Conservation (phyloP, 2,797 vertebrate species). For the Picus viridis region DNA sequence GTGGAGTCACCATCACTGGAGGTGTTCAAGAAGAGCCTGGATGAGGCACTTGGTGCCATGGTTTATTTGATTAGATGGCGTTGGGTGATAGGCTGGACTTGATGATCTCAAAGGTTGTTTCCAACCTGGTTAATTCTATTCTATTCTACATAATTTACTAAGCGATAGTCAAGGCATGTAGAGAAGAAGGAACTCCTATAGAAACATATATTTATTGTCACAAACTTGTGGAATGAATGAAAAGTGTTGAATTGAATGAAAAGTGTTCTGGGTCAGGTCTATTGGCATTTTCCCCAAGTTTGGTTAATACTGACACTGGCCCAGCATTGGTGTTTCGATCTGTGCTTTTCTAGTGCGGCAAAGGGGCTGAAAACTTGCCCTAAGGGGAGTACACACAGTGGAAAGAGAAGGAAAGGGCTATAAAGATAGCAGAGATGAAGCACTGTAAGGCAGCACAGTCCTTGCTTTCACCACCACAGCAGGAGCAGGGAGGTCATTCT, state of each 20-base stretch:
- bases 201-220: not conserved
- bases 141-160: not conserved
- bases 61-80: too few species aligned
- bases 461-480: not conserved
- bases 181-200: not conserved
- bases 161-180: not conserved
- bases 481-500: too few species aligned
- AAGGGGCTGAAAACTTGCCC: not conserved
- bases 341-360: not conserved
- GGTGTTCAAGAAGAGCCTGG: too few species aligned
- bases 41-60: too few species aligned
- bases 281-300: not conserved
- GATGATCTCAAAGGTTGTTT: too few species aligned
- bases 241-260: not conserved
- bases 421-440: not conserved
- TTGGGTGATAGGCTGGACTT: too few species aligned
- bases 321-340: not conserved
- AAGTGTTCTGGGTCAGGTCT: not conserved
- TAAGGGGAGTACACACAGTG: rapidly evolving
- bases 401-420: not conserved
- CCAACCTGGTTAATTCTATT: too few species aligned
- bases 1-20: too few species aligned
- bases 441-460: not conserved
- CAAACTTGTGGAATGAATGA: not conserved
- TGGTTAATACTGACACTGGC: not conserved